Evolutionary conservation across 1,140 invertebrate species (phyloP), one percentile per base, ranked within the genome.

Genomic region (Venturia canescens): DNA sequence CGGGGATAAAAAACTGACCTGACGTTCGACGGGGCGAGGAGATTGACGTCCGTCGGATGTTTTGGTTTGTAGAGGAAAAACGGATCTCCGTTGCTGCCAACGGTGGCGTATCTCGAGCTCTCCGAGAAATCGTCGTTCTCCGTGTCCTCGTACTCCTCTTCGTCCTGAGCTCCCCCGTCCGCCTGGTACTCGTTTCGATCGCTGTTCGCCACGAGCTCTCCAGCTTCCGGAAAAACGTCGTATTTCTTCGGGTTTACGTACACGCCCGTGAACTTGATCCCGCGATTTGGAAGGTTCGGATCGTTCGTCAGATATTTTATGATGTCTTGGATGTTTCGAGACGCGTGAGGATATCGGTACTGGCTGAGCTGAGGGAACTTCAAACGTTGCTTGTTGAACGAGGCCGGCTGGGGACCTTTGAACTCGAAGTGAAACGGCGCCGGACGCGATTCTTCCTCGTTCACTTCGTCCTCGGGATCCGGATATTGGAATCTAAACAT

Each of bases 1-100:
- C n/a, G 23, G 27, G n/a, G 29, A 3, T 1, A 69, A 18, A 69
- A 29, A 74, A 83, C 79, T n/a, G 29, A 93, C 87, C 92, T 89
- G 16, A 93, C 83, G 79, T 90, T 92, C 0, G 89, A 88, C 3
- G 89, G 85, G 1, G 92, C 93, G 31, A 93, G 79, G 15, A 93
- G 88, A 83, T 93, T 94, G 0, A 94, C 91, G 50, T 94, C 93
- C 9, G 92, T 85, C 0, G 92, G 93, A 82, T 93, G 90, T 79
- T 90, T 90, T 0, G 93, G 93, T 83, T 93, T 93, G 81, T 92
- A 93, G 13, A 86, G 87, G 57, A 90, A 91, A 69, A 93, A 91
- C 0, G 92, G 92, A 87, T 93, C 93, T 3, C 84, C 83, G 53
- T 81, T 86, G 7, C 71, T 77, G 18, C 80, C 80, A 5, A 79